Evolutionary conservation across 2,797 vertebrate species (phyloP).

Genomic region (Limosa lapponica): DNA sequence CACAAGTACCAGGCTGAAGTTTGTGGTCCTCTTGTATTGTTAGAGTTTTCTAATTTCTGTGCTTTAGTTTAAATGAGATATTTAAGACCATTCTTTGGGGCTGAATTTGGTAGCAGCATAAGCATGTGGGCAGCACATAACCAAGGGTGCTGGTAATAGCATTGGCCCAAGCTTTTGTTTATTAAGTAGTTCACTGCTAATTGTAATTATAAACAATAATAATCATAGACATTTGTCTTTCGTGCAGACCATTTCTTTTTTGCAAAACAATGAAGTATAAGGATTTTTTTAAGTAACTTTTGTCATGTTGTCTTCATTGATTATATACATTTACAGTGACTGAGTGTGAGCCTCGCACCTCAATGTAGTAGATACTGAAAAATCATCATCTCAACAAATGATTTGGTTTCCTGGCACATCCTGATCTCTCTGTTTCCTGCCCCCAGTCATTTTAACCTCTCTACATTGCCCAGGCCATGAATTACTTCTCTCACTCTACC

Average conservation of each 20-base stretch:
- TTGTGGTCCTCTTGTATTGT: background rate
- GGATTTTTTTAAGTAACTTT: background rate
- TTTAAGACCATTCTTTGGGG: background rate
- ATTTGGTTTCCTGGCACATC: background rate
- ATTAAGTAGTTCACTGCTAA: background rate
- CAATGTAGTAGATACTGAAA: background rate
- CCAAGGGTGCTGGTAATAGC: background rate
- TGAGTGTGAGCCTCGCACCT: background rate
- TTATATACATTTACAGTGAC: background rate
- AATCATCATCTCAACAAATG: background rate
- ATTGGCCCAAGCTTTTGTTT: background rate
- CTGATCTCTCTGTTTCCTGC: background rate
- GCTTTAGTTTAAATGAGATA: background rate
- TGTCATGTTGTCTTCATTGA: background rate
- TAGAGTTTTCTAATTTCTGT: background rate
- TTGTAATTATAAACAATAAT: background rate
- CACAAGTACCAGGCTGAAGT: background rate
- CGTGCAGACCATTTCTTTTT: background rate
- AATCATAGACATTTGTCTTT: background rate
- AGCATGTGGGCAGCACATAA: background rate
- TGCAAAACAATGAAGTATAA: background rate
- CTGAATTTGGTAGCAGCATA: background rate
- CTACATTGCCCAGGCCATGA: background rate
- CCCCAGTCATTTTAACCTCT: background rate
- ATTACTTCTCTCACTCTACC: background rate